Evolutionary conservation across 2,797 vertebrate genomes (phyloP).

Genomic region (Oceanodroma leucorhoa): DNA sequence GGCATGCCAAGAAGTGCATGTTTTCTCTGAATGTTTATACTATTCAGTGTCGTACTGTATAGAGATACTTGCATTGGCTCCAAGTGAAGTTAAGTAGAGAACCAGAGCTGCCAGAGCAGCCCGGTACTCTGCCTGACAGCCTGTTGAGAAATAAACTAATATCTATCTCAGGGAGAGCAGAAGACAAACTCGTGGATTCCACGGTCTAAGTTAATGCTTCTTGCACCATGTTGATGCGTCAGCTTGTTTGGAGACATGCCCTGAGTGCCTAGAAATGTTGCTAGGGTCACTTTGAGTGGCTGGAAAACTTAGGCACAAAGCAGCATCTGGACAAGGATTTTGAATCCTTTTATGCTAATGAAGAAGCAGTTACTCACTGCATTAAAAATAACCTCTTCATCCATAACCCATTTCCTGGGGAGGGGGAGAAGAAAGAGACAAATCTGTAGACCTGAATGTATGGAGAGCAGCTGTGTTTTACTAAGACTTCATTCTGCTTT

Average conservation of each 20-base stretch:
- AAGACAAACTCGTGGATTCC: neutral
- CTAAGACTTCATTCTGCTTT: conserved; percentile 36
- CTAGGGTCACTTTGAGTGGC: neutral
- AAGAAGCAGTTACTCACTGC: neutral
- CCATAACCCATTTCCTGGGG: neutral
- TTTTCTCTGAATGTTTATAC: neutral
- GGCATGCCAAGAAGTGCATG: neutral
- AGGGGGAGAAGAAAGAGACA: neutral
- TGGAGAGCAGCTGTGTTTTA: neutral
- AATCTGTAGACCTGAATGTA: neutral
- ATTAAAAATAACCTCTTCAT: neutral
- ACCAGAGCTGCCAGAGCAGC: neutral
- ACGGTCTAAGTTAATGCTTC: neutral
- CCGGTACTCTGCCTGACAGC: neutral
- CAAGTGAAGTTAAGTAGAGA: neutral
- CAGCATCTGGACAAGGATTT: neutral
- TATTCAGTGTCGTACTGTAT: neutral
- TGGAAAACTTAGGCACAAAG: neutral
- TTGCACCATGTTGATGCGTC: neutral
- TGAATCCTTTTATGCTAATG: neutral
- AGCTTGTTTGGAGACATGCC: neutral
- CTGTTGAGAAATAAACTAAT: neutral
- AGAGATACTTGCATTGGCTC: neutral
- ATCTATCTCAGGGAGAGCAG: neutral
- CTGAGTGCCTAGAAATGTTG: neutral